These are phyloP conservation scores for Cryptocephalus moraei DNA, from an alignment of 2,888 invertebrate species.

Conservation along the genomic window DNA sequence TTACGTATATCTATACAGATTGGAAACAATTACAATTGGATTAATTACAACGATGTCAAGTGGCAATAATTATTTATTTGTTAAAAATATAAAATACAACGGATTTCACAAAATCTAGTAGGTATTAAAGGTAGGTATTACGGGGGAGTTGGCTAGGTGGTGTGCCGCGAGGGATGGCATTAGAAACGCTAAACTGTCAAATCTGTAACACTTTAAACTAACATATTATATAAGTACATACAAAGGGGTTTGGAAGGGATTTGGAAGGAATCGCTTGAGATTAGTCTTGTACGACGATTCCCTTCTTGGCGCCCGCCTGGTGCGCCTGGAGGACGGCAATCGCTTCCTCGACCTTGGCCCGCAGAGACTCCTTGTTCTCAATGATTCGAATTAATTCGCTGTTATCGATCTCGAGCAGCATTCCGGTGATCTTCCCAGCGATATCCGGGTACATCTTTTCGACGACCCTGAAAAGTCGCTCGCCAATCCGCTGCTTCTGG, in stretches of 20 bases:
- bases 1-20: too few relatives aligned
- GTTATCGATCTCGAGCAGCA: constrained; percentile 97
- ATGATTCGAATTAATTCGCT: constrained; percentile 94
- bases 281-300: constrained; percentile 26
- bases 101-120: too few relatives aligned
- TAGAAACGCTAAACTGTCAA: too few relatives aligned
- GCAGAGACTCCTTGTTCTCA: constrained; percentile 78
- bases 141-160: too few relatives aligned
- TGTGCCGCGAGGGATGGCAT: too few relatives aligned
- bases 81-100: too few relatives aligned
- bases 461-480: constrained; percentile 89
- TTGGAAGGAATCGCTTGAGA: constrained; percentile 1
- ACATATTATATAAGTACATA: too few relatives aligned
- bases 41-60: too few relatives aligned
- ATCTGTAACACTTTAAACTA: constrained; percentile 4
- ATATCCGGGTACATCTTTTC: constrained; percentile 85
- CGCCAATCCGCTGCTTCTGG: constrained; percentile 97
- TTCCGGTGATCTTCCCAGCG: constrained; percentile 97
- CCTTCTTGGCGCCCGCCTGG: constrained; percentile 49
- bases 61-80: too few relatives aligned
- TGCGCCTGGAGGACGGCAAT: constrained; percentile 96
- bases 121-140: too few relatives aligned
- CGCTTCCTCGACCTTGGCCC: constrained; percentile 95
- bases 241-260: too few relatives aligned
- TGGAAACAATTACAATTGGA: too few relatives aligned